These are phyloP conservation scores for Phaetusa simplex DNA, from an alignment of 2,113 vertebrate species.

Conservation along the genomic window DNA sequence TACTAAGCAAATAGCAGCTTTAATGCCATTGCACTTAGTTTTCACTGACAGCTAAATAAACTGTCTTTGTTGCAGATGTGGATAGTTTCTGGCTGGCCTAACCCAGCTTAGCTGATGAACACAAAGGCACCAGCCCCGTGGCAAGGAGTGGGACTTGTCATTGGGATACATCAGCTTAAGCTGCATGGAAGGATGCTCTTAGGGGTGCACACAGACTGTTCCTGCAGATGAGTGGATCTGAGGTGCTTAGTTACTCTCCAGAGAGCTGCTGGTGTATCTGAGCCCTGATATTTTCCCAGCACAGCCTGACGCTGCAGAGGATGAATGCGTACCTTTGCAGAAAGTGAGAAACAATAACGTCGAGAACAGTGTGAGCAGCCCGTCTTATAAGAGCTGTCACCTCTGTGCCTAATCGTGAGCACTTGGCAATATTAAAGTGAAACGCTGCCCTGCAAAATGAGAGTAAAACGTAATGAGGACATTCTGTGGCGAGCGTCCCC, in stretches of 20 bases:
- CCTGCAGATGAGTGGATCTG: background rate
- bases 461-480: background rate
- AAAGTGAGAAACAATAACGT: background rate
- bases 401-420: background rate
- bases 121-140: background rate
- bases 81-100: background rate
- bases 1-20: conserved; percentile 3
- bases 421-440: background rate
- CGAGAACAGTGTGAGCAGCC: background rate
- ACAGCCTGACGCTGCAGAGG: background rate
- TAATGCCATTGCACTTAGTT: background rate
- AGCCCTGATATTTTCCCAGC: background rate
- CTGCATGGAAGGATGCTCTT: background rate
- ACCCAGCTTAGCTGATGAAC: background rate
- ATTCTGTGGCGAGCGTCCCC: background rate
- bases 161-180: background rate
- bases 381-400: background rate
- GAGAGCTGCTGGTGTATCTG: background rate
- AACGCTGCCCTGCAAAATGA: background rate
- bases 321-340: background rate
- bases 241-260: background rate
- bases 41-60: background rate
- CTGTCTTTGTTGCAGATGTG: background rate
- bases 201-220: background rate
- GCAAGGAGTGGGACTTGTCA: background rate